phyloP scores from a whole-genome alignment of 2,113 vertebrate genomes.

The Pardalotus punctatus region DNA sequence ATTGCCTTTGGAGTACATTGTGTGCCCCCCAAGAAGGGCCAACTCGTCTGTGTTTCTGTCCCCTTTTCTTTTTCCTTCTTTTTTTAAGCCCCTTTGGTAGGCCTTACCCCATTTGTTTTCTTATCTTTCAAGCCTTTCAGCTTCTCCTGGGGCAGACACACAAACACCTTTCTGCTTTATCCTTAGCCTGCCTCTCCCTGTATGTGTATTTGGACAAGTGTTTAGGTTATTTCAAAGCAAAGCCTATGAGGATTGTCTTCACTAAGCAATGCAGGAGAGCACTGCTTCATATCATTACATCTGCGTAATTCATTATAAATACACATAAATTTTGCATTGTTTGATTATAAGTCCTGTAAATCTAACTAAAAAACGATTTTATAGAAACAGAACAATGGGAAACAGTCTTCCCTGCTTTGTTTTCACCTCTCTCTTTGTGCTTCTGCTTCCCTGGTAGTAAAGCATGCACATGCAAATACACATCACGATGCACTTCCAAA shows the following conservation, averaged over 20 bases:
- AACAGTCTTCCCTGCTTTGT: not conserved
- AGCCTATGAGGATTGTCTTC: not conserved
- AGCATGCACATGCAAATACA: not conserved
- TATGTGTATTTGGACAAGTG: not conserved
- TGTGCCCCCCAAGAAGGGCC: rapidly evolving
- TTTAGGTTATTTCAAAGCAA: not conserved
- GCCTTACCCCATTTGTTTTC: not conserved
- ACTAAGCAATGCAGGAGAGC: not conserved
- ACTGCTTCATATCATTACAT: rapidly evolving
- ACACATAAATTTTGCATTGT: not conserved
- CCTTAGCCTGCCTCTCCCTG: not conserved
- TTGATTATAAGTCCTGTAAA: not conserved
- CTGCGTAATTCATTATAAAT: not conserved
- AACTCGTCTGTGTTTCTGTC: not conserved
- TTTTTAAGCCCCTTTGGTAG: not conserved
- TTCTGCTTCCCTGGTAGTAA: not conserved
- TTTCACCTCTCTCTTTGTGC: not conserved
- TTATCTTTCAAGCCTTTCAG: not conserved
- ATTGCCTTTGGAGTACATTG: not conserved
- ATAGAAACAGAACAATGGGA: not conserved
- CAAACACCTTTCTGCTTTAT: not conserved
- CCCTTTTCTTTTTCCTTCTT: not conserved
- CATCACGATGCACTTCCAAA: not conserved
- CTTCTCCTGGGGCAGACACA: not conserved
- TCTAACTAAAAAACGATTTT: not conserved